Conservation (phyloP, 2,888 invertebrate species). For the Mallateleia sp. region DNA sequence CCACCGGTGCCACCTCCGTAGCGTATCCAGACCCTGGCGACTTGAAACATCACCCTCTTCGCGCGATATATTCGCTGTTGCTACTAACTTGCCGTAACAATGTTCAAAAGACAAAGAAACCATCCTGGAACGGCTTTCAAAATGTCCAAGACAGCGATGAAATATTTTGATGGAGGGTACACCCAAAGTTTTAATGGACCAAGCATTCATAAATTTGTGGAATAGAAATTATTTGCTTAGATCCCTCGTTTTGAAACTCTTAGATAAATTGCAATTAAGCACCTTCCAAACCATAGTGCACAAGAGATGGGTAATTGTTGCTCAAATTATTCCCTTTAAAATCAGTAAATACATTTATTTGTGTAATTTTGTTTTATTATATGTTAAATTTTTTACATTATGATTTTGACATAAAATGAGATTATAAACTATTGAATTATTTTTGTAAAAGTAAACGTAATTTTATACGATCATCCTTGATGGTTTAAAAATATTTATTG, state of each 20-base stretch:
- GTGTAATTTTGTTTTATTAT: background rate
- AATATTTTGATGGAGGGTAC: slow-evolving; percentile 60
- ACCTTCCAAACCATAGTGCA: background rate
- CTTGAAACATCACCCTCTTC: slow-evolving; percentile 71
- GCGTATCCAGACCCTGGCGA: slow-evolving; percentile 76
- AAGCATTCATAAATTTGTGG: slow-evolving; percentile 44
- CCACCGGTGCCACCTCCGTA: slow-evolving; percentile 75
- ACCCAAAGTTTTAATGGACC: slow-evolving; percentile 65
- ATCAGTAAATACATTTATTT: background rate
- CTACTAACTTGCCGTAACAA: slow-evolving; percentile 72
- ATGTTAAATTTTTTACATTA: too few relatives aligned
- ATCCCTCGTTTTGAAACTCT: background rate
- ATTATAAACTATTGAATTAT: too few relatives aligned
- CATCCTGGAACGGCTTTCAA: slow-evolving; percentile 51
- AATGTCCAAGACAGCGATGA: slow-evolving; percentile 53
- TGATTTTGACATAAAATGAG: too few relatives aligned
- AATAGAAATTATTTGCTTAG: slow-evolving; percentile 25
- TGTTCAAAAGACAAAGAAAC: slow-evolving; percentile 64
- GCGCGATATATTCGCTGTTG: slow-evolving; percentile 75
- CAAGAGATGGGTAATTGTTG: background rate
- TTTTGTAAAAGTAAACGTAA: too few relatives aligned
- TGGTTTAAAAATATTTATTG: too few relatives aligned
- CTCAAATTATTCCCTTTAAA: slow-evolving; percentile 12
- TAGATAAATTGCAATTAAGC: slow-evolving; percentile 35
- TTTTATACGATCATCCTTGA: too few relatives aligned